Conservation (phyloP, 2,888 invertebrate species). For the Acanthosepion esculentum region DNA sequence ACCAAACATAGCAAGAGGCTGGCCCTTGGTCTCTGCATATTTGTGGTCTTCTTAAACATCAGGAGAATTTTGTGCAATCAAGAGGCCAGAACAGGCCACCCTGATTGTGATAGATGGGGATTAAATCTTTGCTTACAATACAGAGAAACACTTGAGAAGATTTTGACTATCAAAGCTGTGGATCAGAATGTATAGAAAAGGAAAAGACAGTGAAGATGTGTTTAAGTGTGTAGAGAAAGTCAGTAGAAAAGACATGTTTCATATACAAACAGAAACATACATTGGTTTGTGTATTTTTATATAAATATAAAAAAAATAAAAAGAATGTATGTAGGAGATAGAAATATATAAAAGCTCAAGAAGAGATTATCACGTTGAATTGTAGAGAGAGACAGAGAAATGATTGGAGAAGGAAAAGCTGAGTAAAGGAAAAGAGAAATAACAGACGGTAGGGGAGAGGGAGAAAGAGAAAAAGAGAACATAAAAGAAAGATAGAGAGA, state of each 20-base stretch:
- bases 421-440: neutral
- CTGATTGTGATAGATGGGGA: neutral
- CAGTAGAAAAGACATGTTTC: neutral
- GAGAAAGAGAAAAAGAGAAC: neutral
- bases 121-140: neutral
- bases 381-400: too few relatives aligned
- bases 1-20: neutral
- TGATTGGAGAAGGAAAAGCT: neutral
- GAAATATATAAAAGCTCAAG: too few relatives aligned
- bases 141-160: neutral
- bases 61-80: neutral
- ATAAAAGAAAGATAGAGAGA: neutral
- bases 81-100: too few relatives aligned
- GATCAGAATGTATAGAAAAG: neutral
- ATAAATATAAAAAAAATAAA: neutral
- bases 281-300: neutral
- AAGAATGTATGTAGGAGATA: too few relatives aligned
- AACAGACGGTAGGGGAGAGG: neutral
- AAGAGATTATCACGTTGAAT: too few relatives aligned
- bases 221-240: neutral
- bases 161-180: neutral
- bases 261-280: neutral
- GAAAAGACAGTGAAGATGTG: neutral
- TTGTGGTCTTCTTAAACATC: neutral
- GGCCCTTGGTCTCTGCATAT: neutral